phyloP scores from a whole-genome alignment of 1,140 invertebrate genomes.

The Acromyrmex echinatior region DNA sequence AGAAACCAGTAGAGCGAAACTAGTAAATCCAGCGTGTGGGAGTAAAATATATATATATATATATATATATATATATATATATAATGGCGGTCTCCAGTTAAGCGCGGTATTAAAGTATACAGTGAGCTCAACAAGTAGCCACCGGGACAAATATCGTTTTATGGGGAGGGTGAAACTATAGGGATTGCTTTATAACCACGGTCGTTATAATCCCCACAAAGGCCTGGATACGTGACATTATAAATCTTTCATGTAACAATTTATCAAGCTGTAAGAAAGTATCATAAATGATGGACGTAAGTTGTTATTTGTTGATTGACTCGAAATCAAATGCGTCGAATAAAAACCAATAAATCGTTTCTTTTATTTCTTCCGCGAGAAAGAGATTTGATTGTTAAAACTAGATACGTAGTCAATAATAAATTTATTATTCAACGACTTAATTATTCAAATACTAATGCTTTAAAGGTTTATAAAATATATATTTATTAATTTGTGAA shows the following conservation, averaged over 20 bases:
- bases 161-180: constrained; percentile 1
- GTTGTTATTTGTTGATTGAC: not conserved
- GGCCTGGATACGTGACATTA: not conserved
- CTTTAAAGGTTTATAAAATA: not conserved
- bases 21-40: constrained; percentile 9
- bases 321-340: not conserved
- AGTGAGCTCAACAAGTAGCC: constrained; percentile 62
- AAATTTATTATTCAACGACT: not conserved
- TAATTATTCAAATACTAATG: not conserved
- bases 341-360: not conserved
- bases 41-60: not conserved
- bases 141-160: constrained; percentile 47
- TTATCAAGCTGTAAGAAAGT: constrained; percentile 24
- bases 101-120: constrained; percentile 53
- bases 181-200: constrained; percentile 29
- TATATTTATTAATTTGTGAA: constrained; percentile 10
- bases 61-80: too few species aligned
- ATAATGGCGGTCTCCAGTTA: not conserved
- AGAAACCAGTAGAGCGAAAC: constrained; percentile 10
- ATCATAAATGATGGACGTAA: not conserved
- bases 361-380: not conserved
- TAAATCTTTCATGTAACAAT: constrained; percentile 36
- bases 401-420: not conserved
- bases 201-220: constrained; percentile 50
- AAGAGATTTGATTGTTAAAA: not conserved